A percentile compares a stretch with the other conserved stretches of the same genome.
phyloP scores from a whole-genome alignment of 2,113 vertebrate genomes.

The Hippoglossus stenolepis region DNA sequence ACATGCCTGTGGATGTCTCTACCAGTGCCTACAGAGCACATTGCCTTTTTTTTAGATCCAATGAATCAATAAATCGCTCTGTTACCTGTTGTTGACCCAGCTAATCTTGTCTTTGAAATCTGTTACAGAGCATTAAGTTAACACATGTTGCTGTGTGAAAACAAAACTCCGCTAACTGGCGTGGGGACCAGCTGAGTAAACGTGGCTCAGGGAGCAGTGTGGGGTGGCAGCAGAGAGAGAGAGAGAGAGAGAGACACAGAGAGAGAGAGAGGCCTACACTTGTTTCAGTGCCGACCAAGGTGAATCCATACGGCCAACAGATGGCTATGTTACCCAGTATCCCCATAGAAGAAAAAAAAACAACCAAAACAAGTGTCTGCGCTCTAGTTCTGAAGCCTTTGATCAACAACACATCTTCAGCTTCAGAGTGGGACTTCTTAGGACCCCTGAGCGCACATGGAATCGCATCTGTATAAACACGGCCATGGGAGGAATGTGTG shows the following conservation, averaged over 20 bases:
- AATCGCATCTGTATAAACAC: slow-evolving; percentile 99
- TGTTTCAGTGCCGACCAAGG: slow-evolving; percentile 83
- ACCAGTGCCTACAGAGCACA: neutral
- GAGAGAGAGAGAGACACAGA: neutral
- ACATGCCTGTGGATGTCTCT: neutral
- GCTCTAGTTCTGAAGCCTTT: slow-evolving; percentile 90
- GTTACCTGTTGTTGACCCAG: slow-evolving; percentile 84
- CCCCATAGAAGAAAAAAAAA: slow-evolving; percentile 72
- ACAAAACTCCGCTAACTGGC: slow-evolving; percentile 83
- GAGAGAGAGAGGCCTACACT: slow-evolving; percentile 69
- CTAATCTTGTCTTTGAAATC: slow-evolving; percentile 82
- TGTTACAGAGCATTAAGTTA: slow-evolving; percentile 85
- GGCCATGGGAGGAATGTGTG: slow-evolving; percentile 86
- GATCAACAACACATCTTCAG: slow-evolving; percentile 91
- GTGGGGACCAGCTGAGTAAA: slow-evolving; percentile 85
- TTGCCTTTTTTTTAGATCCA: slow-evolving; percentile 53
- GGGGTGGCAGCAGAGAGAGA: slow-evolving; percentile 55
- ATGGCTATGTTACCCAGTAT: slow-evolving; percentile 90
- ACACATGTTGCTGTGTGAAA: slow-evolving; percentile 85
- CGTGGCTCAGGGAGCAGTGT: slow-evolving; percentile 59
- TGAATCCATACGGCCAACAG: slow-evolving; percentile 91
- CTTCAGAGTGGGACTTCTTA: slow-evolving; percentile 83
- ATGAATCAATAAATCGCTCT: slow-evolving; percentile 77
- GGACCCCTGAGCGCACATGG: slow-evolving; percentile 87
- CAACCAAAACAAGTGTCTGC: slow-evolving; percentile 89